Evolutionary conservation across 2,888 invertebrate species (phyloP), one percentile per base, ranked within the genome.

Genomic region (Pachliopta kotzebuea): DNA sequence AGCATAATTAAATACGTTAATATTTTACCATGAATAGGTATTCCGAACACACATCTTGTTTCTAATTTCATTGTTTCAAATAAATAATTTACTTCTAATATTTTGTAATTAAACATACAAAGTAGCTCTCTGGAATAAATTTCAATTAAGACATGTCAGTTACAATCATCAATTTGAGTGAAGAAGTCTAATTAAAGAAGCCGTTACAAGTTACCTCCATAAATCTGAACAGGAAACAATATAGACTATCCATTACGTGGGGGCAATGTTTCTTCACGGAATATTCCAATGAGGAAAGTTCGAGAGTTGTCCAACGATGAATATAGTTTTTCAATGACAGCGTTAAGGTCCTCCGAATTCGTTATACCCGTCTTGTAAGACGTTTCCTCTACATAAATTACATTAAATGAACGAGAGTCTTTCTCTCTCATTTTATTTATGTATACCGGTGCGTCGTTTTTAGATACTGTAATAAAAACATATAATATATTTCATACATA

Each of bases 141-240:
- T 80, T 75, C 82, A 85, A 85, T 87, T 82, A 82, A 84, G 80
- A 79, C 78, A 83, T 86, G 87, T 88, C 87, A 88, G 85, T 84
- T 85, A 88, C 88, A 88, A 87, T 87, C 86, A 88, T 89, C 85
- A 89, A 90, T 88, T 89, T 88, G 85, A 85, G 82, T 86, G 82
- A 88, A 88, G 86, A 87, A 87, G 84, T 89, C 83, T 90, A 90
- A 90, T 91, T 90, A 88, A 90, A 90, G 89, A 89, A 89, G 88
- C 88, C 88, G 86, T 90, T 88, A 89, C 88, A 90, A 91, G 89
- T 90, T 88, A 86, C 89, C 87, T 86, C 89, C 87, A 90, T 91
- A 90, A 91, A 91, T 91, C 89, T 88, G 88, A 80, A 76, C 78
- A 76, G 80, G 79, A 83, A 88, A 89, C 90, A 90, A 89, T 90